A percentile compares a stretch with the other conserved stretches of the same genome.
phyloP scores from a whole-genome alignment of 2,797 vertebrate genomes.

The Rhynchotus rufescens region DNA sequence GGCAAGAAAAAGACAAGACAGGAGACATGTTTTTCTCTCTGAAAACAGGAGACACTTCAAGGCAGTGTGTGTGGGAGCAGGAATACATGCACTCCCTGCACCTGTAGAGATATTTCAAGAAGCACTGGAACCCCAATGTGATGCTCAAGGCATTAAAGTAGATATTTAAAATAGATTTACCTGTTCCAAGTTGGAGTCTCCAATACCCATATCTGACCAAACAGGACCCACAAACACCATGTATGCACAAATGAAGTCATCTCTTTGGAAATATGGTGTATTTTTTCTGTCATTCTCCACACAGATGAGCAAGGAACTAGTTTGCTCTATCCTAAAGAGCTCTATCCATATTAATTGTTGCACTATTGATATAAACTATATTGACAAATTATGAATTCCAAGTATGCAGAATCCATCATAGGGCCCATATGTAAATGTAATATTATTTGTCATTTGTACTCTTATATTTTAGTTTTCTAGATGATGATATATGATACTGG shows the following conservation, averaged over 20 bases:
- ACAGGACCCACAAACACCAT: not conserved
- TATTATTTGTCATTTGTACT: not conserved
- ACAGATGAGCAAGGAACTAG: not conserved
- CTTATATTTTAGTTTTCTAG: not conserved
- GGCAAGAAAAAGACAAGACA: not conserved
- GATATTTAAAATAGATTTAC: not conserved
- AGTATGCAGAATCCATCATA: not conserved
- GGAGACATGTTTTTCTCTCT: not conserved
- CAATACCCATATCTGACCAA: not conserved
- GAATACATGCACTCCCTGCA: not conserved
- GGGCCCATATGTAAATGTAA: not conserved
- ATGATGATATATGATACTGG: not conserved
- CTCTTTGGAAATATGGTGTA: not conserved
- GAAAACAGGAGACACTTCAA: not conserved
- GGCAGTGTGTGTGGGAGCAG: not conserved
- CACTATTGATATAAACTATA: not conserved
- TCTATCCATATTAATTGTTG: not conserved
- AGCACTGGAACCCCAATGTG: not conserved
- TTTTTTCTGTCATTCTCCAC: not conserved
- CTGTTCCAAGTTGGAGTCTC: not conserved
- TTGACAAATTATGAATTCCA: not conserved
- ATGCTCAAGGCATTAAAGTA: not conserved
- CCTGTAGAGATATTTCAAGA: not conserved
- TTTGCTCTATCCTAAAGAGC: not conserved
- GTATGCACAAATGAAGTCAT: not conserved